These are phyloP conservation scores for Cryptoblepharus egeriae DNA, from an alignment of 2,797 vertebrate species.

Conservation along the genomic window DNA sequence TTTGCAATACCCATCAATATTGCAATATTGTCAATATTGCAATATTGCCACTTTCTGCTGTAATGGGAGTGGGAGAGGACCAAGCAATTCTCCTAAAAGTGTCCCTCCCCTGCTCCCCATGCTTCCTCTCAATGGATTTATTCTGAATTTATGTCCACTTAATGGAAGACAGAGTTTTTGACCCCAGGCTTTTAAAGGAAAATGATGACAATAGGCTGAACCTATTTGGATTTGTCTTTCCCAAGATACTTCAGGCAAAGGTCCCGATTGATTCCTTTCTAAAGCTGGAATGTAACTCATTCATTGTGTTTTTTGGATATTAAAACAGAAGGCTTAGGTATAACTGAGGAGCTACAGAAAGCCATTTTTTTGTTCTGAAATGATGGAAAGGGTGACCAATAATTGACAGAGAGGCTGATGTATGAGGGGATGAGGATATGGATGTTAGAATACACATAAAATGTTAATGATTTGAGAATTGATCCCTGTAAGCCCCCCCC, in stretches of 20 bases:
- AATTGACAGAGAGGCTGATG: constrained; percentile 26
- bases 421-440: neutral
- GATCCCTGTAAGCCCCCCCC: neutral
- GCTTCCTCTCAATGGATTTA: constrained; percentile 14
- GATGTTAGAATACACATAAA: constrained; percentile 28
- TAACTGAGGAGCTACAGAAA: constrained; percentile 31
- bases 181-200: constrained; percentile 37
- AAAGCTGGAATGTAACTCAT: neutral
- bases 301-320: constrained; percentile 36
- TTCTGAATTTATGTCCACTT: constrained; percentile 29
- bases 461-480: neutral
- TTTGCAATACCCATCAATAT: too few relatives aligned
- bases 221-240: constrained; percentile 56
- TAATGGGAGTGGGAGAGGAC: too few relatives aligned
- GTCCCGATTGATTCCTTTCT: neutral
- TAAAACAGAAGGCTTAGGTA: constrained; percentile 22
- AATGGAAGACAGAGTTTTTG: constrained; percentile 27
- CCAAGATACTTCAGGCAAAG: constrained; percentile 26
- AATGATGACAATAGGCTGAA: constrained; percentile 43
- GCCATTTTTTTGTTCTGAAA: constrained; percentile 47
- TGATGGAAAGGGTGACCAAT: constrained; percentile 12
- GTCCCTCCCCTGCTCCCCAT: too few relatives aligned
- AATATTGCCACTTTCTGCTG: neutral
- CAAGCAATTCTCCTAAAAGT: neutral
- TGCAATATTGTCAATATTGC: neutral